Evolutionary conservation across 2,888 invertebrate species (phyloP).

Genomic region (Neuroscelio doddi): DNA sequence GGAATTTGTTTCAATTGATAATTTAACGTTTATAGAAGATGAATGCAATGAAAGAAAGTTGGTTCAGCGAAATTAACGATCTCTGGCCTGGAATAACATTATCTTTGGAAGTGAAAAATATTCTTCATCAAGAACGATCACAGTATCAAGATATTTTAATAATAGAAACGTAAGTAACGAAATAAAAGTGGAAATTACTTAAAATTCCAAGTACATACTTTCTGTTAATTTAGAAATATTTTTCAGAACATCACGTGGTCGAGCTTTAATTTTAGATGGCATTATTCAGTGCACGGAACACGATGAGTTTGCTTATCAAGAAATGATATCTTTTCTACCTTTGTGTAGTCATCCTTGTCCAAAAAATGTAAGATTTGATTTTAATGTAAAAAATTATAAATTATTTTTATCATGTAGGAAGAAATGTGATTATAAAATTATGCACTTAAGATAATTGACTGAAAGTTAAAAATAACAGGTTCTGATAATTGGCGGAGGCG

Average conservation of each 20-base stretch:
- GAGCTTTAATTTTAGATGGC: constrained; percentile 91
- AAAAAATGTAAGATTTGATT: constrained; percentile 76
- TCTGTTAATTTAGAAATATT: no score
- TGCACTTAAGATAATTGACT: neutral
- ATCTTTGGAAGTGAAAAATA: constrained; percentile 86
- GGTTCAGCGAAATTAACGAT: constrained; percentile 94
- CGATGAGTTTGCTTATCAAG: constrained; percentile 98
- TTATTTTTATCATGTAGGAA: no score
- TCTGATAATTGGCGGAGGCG: constrained; percentile 97
- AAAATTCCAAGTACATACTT: no score
- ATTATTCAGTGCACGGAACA: constrained; percentile 97
- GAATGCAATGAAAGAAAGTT: constrained; percentile 84
- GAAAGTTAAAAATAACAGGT: constrained; percentile 73
- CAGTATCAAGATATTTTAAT: constrained; percentile 89
- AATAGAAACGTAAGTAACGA: constrained; percentile 80
- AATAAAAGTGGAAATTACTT: no score
- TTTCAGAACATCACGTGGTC: constrained; percentile 88
- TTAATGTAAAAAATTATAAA: neutral
- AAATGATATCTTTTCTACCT: constrained; percentile 97
- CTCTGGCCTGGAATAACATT: constrained; percentile 94
- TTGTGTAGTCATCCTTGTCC: constrained; percentile 93
- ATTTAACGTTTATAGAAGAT: constrained; percentile 74
- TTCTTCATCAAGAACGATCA: constrained; percentile 86
- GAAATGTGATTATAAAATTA: no score
- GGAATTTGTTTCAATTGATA: no score